These are phyloP conservation scores for Hyperoplus lanceolatus DNA, from an alignment of 2,797 vertebrate genomes.

Conservation along the genomic window DNA sequence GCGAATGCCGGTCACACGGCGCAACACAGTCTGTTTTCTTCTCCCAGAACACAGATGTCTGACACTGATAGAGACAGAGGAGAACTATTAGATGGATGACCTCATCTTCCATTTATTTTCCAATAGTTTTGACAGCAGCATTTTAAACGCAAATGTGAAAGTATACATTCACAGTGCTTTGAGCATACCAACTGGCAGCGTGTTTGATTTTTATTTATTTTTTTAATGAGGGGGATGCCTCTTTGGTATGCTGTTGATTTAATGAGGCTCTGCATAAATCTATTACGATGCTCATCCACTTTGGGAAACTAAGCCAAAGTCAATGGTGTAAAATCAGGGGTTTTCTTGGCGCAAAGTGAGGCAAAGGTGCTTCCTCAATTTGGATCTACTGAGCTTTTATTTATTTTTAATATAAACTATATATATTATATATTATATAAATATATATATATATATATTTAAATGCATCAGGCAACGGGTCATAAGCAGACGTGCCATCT, in stretches of 20 bases:
- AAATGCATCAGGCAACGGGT: background rate
- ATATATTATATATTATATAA: slow-evolving; percentile 23
- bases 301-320: slow-evolving; percentile 52
- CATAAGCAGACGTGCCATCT: background rate
- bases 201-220: slow-evolving; percentile 59
- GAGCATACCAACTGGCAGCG: slow-evolving; percentile 47
- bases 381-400: slow-evolving; percentile 22
- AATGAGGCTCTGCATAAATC: slow-evolving; percentile 66
- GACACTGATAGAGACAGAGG: slow-evolving; percentile 37
- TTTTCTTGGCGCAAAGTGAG: slow-evolving; percentile 32
- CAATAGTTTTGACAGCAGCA: slow-evolving; percentile 41
- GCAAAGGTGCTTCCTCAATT: slow-evolving; percentile 19
- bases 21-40: slow-evolving; percentile 33
- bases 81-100: slow-evolving; percentile 53
- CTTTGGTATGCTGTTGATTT: slow-evolving; percentile 63
- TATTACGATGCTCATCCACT: slow-evolving; percentile 52
- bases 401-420: slow-evolving; percentile 12
- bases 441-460: no score
- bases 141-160: slow-evolving; percentile 62
- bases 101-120: slow-evolving; percentile 45
- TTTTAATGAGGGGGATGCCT: slow-evolving; percentile 29
- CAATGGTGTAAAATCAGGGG: slow-evolving; percentile 50
- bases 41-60: slow-evolving; percentile 45
- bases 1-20: slow-evolving; percentile 17
- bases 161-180: slow-evolving; percentile 56